phyloP scores from a whole-genome alignment of 2,888 invertebrate genomes.

The Desoria tigrina region DNA sequence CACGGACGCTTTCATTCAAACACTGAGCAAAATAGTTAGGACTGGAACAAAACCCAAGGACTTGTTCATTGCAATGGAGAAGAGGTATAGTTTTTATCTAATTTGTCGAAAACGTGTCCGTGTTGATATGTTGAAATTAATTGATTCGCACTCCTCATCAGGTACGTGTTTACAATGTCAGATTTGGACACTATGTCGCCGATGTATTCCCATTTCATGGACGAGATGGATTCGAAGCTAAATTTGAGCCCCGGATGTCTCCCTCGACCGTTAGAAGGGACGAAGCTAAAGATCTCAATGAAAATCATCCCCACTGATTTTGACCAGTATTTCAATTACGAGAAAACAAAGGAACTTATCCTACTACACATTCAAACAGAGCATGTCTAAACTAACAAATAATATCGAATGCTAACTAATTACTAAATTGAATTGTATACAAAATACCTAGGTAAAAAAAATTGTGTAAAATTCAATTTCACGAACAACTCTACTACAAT shows the following conservation, averaged over 20 bases:
- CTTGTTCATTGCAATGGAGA: constrained; percentile 76
- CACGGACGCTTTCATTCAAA: constrained; percentile 75
- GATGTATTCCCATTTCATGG: constrained; percentile 80
- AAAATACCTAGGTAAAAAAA: no score
- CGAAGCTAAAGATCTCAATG: neutral
- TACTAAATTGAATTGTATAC: no score
- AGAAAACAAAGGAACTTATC: constrained; percentile 74
- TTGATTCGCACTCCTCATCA: constrained; percentile 41
- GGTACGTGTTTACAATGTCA: constrained; percentile 79
- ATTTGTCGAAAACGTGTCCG: neutral
- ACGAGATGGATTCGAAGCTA: constrained; percentile 60
- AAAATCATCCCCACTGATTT: constrained; percentile 56
- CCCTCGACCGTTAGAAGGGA: constrained; percentile 6
- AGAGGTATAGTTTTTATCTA: constrained; percentile 60
- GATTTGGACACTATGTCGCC: constrained; percentile 82
- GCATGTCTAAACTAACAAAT: no score
- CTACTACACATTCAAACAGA: constrained; percentile 58
- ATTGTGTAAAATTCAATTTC: no score
- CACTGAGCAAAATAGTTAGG: constrained; percentile 68
- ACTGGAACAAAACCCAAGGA: constrained; percentile 63
- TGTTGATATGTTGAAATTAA: neutral
- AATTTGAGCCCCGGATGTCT: constrained; percentile 31
- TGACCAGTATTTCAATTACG: constrained; percentile 77
- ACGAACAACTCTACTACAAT: no score
- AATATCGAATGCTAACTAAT: no score